Conservation (phyloP, 1,140 invertebrate species). For the Sycophaga agraensis region DNA sequence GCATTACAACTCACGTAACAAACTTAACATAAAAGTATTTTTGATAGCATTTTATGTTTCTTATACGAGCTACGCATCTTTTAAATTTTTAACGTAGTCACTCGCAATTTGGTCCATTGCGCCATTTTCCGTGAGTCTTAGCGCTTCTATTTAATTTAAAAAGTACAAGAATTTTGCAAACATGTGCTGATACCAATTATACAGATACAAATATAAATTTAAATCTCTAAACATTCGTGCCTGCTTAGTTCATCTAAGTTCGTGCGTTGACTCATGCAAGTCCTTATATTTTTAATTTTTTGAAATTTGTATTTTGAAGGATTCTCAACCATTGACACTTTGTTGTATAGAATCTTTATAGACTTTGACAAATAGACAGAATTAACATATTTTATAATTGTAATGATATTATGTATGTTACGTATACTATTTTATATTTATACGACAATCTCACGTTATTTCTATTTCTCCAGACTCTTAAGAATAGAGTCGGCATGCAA, state of each 20-base stretch:
- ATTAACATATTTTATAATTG: neutral
- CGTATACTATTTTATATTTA: constrained; percentile 4
- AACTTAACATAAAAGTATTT: constrained; percentile 17
- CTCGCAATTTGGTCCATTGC: constrained; percentile 27
- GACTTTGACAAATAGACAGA: constrained; percentile 6
- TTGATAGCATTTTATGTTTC: constrained; percentile 4
- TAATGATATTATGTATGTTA: constrained; percentile 1
- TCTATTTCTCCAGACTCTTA: no score
- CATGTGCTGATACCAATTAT: constrained; percentile 16
- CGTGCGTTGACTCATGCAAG: neutral
- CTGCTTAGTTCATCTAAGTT: neutral
- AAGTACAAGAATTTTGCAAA: constrained; percentile 12
- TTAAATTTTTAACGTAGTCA: constrained; percentile 13
- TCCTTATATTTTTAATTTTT: neutral
- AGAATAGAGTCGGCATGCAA: no score
- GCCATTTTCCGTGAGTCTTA: constrained; percentile 20
- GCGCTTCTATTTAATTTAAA: constrained; percentile 22
- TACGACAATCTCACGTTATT: no score
- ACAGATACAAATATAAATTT: constrained; percentile 14
- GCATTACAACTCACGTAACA: constrained; percentile 25
- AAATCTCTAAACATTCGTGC: no score
- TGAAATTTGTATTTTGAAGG: neutral
- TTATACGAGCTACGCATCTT: constrained; percentile 15
- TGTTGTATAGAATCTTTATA: constrained; percentile 23
- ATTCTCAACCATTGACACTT: constrained; percentile 23